These are phyloP conservation scores for Ptiloglossa arizonensis DNA, from an alignment of 1,140 invertebrate genomes.

Conservation along the genomic window DNA sequence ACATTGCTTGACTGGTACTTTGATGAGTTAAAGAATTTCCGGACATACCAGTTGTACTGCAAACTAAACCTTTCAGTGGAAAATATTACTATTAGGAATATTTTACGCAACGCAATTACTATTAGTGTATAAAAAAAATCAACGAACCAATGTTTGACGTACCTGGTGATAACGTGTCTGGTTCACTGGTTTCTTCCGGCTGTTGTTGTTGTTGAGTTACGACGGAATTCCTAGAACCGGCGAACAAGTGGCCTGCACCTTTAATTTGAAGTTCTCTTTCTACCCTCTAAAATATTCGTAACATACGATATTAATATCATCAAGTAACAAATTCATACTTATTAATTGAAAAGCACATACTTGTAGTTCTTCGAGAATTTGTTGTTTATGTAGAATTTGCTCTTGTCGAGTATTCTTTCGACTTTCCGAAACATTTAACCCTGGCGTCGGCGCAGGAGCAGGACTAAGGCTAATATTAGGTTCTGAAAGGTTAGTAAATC, in stretches of 20 bases:
- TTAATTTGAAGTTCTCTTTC: slow-evolving; percentile 89
- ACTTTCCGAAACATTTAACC: slow-evolving; percentile 64
- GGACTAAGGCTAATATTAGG: slow-evolving; percentile 76
- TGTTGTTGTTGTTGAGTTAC: slow-evolving; percentile 60
- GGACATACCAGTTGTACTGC: slow-evolving; percentile 70
- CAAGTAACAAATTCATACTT: too few relatives aligned
- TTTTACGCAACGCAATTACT: neutral
- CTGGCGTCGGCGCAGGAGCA: slow-evolving; percentile 62
- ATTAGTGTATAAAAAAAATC: slow-evolving; percentile 27
- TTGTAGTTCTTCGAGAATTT: slow-evolving; percentile 90
- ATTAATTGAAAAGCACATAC: slow-evolving; percentile 73
- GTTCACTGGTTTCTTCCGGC: slow-evolving; percentile 68
- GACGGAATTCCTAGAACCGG: slow-evolving; percentile 64
- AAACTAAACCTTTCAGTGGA: slow-evolving; percentile 73
- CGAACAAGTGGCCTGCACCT: slow-evolving; percentile 80
- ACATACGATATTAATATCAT: neutral
- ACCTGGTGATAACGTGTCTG: slow-evolving; percentile 73
- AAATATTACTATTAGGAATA: slow-evolving; percentile 35
- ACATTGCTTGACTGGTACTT: slow-evolving; percentile 71
- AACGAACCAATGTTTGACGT: slow-evolving; percentile 73
- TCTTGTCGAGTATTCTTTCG: slow-evolving; percentile 83
- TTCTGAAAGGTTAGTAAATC: slow-evolving; percentile 74
- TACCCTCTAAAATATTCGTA: slow-evolving; percentile 82
- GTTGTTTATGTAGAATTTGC: slow-evolving; percentile 88
- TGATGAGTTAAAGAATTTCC: slow-evolving; percentile 71